Percentiles rank a stretch among this genome's conserved stretches.
phyloP scores from a whole-genome alignment of 2,888 invertebrate species.

The Argyra leucocephala region DNA sequence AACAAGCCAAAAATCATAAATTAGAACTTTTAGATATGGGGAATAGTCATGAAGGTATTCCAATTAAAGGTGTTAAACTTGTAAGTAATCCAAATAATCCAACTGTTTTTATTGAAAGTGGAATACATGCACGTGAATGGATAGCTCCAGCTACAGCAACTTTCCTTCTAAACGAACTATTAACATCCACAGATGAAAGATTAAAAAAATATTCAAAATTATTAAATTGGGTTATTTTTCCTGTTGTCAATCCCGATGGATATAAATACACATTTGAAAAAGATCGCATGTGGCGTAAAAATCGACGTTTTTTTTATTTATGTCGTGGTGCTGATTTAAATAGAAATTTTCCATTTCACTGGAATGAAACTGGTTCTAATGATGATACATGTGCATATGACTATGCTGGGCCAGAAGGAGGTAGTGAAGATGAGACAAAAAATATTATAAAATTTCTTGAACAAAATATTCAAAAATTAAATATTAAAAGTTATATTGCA shows the following conservation, averaged over 20 bases:
- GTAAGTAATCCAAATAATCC: slow-evolving; percentile 40
- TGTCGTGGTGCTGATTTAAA: slow-evolving; percentile 59
- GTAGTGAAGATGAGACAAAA: slow-evolving; percentile 53
- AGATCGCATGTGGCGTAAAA: slow-evolving; percentile 73
- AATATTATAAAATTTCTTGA: slow-evolving; percentile 35
- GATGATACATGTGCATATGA: slow-evolving; percentile 50
- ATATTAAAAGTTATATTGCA: slow-evolving; percentile 50
- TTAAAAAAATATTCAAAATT: slow-evolving; percentile 37
- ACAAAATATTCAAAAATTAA: slow-evolving; percentile 30
- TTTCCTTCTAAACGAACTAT: slow-evolving; percentile 36
- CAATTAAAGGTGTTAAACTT: slow-evolving; percentile 46
- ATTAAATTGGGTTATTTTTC: slow-evolving; percentile 65
- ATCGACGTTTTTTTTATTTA: slow-evolving; percentile 47
- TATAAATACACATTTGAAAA: slow-evolving; percentile 65
- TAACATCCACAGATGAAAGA: slow-evolving; percentile 37
- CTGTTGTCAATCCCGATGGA: slow-evolving; percentile 68
- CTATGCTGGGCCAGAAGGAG: slow-evolving; percentile 50
- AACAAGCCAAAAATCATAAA: slow-evolving; percentile 31
- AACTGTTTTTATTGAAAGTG: slow-evolving; percentile 48
- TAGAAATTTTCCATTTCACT: slow-evolving; percentile 56
- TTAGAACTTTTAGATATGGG: slow-evolving; percentile 45
- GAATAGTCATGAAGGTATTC: slow-evolving; percentile 45
- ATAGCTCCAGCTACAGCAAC: slow-evolving; percentile 42
- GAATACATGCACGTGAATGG: slow-evolving; percentile 44
- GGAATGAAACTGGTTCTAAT: slow-evolving; percentile 50